Conservation (phyloP, 2,888 invertebrate species). For the Tyria jacobaeae region DNA sequence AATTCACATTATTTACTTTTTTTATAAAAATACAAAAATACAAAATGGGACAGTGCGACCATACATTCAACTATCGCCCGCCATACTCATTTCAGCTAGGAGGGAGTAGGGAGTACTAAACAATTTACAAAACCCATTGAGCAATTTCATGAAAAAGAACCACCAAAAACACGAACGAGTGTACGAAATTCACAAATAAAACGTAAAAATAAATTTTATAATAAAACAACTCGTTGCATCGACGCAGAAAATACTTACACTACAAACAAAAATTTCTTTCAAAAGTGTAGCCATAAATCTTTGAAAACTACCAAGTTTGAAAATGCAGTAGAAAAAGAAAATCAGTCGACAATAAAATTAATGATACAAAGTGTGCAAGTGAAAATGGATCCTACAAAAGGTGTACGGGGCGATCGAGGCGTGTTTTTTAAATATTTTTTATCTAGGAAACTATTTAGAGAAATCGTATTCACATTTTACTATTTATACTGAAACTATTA, state of each 20-base stretch:
- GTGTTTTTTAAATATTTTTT: conserved; percentile 59
- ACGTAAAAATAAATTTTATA: conserved; percentile 52
- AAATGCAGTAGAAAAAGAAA: conserved; percentile 52
- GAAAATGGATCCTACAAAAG: conserved; percentile 55
- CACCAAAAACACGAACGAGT: conserved; percentile 63
- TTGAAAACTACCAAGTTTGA: conserved; percentile 48
- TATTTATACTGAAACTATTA: conserved; percentile 66
- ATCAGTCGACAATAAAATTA: conserved; percentile 49
- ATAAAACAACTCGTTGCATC: conserved; percentile 53
- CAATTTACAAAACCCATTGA: conserved; percentile 75
- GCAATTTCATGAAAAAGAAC: conserved; percentile 80
- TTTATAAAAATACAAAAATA: conserved; percentile 87
- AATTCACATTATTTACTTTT: conserved; percentile 81
- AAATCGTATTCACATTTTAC: conserved; percentile 61
- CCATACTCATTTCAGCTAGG: conserved; percentile 67
- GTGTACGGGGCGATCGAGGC: conserved; percentile 67
- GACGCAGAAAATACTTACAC: conserved; percentile 52
- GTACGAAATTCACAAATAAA: conserved; percentile 58
- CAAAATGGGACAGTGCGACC: conserved; percentile 85
- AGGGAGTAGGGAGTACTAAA: conserved; percentile 78
- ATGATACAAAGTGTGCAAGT: conserved; percentile 60
- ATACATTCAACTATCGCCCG: conserved; percentile 76
- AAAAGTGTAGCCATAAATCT: conserved; percentile 65
- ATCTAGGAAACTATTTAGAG: conserved; percentile 58
- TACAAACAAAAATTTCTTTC: conserved; percentile 56